Percentiles rank a stretch among this genome's conserved stretches.
Evolutionary conservation across 2,888 invertebrate genomes (phyloP).

Genomic region (Therioaphis trifolii): DNA sequence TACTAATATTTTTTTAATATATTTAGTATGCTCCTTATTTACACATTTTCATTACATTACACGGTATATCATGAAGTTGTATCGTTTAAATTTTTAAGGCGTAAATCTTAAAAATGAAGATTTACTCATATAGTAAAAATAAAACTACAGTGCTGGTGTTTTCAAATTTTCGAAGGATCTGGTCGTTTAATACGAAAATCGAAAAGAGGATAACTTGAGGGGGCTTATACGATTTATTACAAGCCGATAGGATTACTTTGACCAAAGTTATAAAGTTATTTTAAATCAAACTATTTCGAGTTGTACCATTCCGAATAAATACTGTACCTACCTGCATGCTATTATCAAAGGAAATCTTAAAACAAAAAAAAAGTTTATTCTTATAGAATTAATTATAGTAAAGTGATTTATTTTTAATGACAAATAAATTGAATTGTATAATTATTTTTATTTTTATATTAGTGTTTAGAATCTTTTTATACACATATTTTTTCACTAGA

Average conservation of each 20-base stretch:
- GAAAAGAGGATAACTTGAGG: conserved; percentile 48
- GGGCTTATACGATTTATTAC: conserved; percentile 42
- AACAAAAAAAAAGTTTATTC: not conserved
- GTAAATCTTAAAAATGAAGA: conserved; percentile 10
- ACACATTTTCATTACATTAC: no score
- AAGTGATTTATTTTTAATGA: no score
- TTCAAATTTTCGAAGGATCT: conserved; percentile 47
- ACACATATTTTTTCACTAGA: no score
- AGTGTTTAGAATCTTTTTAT: no score
- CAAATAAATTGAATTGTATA: no score
- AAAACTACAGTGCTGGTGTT: conserved; percentile 10
- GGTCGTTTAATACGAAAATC: conserved; percentile 46
- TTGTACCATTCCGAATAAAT: conserved; percentile 2
- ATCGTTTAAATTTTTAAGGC: conserved; percentile 38
- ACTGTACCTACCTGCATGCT: conserved; percentile 4
- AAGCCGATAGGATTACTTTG: conserved; percentile 39
- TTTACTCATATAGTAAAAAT: not conserved
- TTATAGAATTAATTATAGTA: no score
- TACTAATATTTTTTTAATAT: not conserved
- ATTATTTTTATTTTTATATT: no score
- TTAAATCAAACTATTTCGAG: conserved; percentile 30
- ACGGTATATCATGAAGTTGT: no score
- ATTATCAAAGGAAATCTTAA: not conserved
- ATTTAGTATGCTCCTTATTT: no score
- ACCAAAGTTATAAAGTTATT: conserved; percentile 51